Base-by-base conservation (phyloP, 2,888 invertebrate genomes). In the Cenopis cana region DNA sequence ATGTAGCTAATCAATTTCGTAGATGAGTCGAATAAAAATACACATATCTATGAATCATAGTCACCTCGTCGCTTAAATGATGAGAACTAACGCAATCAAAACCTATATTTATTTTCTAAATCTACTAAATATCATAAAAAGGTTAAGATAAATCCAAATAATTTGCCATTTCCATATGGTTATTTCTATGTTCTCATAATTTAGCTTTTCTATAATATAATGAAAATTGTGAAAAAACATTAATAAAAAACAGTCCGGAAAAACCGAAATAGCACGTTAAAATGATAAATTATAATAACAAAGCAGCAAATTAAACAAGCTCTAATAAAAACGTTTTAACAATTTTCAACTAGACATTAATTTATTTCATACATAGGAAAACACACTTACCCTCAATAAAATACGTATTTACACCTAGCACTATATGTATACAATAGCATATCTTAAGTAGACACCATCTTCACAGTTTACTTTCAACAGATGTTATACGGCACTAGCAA, bases 291-390 rank as follows among this genome's bases (percentile, higher is more conserved):
- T 72, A 80, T 82, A 83, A 80, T 76, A 79, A 85, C 76, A 74
- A 90, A 89, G 91, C 91, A 69, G 91, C 91, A 92, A 90, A 85
- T 81, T 78, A 90, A 86, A 81, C 66, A 89, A 90, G 91, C 91
- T 65, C 81, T 83, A 84, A 80, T 74, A 46, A 73, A 77, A 79
- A 76, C 73, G 78, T 74, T 80, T 77, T 78, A 10, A 52, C 83
- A 83, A 85, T 82, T 73, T 84, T 83, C 77, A 82, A 73, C 84
- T 86, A 87, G 57, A 76, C 74, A 75, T 73, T 73, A 33, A 74
- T 74, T 49, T 81, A 78, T 76, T 78, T 78, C 72, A 79, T 73
- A 76, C 81, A 66, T 74, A 68, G 66, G 20, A 75, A 78, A 73
- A 73, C 60, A 73, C 77, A 85, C 86, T 86, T 81, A 85, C 86